A percentile compares a stretch with the other conserved stretches of the same genome.
phyloP scores from a whole-genome alignment of 2,888 invertebrate species.

The Orthosia gracilis region DNA sequence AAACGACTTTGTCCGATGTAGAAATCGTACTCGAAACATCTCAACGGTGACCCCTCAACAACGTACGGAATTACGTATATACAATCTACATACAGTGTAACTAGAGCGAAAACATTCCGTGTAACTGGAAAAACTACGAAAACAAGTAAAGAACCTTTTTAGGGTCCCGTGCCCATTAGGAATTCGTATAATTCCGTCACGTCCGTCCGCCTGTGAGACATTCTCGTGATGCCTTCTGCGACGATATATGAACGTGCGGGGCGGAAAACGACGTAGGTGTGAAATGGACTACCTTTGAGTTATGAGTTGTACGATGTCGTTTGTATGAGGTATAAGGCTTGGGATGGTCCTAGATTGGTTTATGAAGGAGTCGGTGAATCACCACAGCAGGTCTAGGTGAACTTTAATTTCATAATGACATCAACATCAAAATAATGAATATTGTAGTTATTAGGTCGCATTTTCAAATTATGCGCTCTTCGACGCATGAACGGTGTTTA shows the following conservation, averaged over 20 bases:
- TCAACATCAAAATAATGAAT: neutral
- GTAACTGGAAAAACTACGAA: constrained; percentile 42
- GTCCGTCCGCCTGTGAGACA: constrained; percentile 55
- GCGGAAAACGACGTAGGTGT: constrained; percentile 17
- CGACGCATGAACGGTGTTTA: neutral
- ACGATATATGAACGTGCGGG: constrained; percentile 36
- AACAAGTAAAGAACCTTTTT: constrained; percentile 53
- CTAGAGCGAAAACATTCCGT: constrained; percentile 51
- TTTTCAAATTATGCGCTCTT: neutral
- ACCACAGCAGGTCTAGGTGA: neutral
- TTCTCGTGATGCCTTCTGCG: constrained; percentile 48
- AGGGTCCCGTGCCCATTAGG: constrained; percentile 56
- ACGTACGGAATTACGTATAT: constrained; percentile 18
- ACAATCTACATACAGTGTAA: constrained; percentile 23
- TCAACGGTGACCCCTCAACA: constrained; percentile 6
- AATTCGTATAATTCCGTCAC: constrained; percentile 65
- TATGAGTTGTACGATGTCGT: constrained; percentile 22
- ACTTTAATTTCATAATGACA: neutral
- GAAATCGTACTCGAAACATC: constrained; percentile 7
- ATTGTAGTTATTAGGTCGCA: neutral
- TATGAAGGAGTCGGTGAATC: neutral
- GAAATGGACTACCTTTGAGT: constrained; percentile 12
- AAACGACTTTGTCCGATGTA: constrained; percentile 2
- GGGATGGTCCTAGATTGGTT: neutral
- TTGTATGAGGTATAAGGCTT: neutral